Percentiles rank a stretch among this genome's conserved stretches.
Evolutionary conservation across 2,797 vertebrate species (phyloP).

Genomic region (Australoheros facetus): DNA sequence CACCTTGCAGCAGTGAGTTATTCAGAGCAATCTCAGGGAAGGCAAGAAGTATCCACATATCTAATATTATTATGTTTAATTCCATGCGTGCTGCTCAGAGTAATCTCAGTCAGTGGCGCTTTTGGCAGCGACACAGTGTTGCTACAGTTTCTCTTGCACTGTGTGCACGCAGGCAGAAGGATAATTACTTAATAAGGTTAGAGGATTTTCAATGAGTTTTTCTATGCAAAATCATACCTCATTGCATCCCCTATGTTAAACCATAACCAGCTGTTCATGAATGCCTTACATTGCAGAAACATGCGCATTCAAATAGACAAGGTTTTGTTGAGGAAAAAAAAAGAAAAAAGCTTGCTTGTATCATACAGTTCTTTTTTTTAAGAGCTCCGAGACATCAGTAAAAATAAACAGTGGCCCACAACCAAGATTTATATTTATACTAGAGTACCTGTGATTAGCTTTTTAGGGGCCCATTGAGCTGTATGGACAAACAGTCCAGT

Average conservation of each 20-base stretch:
- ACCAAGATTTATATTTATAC: background rate
- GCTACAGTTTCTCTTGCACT: background rate
- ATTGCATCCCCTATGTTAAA: background rate
- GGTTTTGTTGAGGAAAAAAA: background rate
- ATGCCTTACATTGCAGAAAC: background rate
- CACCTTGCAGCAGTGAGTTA: background rate
- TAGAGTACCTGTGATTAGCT: background rate
- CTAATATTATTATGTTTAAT: background rate
- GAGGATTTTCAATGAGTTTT: background rate
- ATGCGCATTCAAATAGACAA: background rate
- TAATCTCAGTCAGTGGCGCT: background rate
- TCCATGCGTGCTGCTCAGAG: background rate
- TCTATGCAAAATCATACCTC: background rate
- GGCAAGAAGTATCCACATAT: background rate
- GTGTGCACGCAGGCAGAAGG: background rate
- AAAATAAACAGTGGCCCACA: background rate
- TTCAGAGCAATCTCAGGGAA: background rate
- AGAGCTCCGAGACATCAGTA: background rate
- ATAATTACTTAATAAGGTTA: background rate
- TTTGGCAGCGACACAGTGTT: background rate
- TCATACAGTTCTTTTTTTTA: background rate
- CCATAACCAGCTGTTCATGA: background rate
- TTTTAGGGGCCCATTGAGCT: slow-evolving; percentile 47
- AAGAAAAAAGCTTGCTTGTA: background rate
- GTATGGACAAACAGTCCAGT: slow-evolving; percentile 56